Evolutionary conservation across 2,113 vertebrate genomes (phyloP).

Genomic region (Limanda limanda): DNA sequence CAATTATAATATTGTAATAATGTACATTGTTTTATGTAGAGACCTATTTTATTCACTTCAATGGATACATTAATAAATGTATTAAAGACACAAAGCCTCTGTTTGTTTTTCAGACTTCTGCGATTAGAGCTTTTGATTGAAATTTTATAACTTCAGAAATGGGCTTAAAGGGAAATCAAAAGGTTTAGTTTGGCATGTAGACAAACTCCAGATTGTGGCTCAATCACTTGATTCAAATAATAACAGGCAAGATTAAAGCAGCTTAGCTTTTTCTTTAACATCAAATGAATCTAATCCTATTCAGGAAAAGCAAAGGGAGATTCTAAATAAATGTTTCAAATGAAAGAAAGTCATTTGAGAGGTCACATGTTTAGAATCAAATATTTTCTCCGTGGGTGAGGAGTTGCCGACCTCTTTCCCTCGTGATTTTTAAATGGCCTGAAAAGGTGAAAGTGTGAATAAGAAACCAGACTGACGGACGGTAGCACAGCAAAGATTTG

Average conservation of each 20-base stretch:
- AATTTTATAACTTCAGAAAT: slow-evolving; percentile 1
- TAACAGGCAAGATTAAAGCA: background rate
- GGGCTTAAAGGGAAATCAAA: background rate
- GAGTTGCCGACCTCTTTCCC: background rate
- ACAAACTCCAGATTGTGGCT: background rate
- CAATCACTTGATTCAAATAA: background rate
- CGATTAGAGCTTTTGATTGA: background rate
- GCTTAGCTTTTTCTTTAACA: background rate
- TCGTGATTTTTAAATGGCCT: background rate
- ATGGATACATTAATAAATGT: slow-evolving; percentile 54
- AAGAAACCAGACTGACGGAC: no score
- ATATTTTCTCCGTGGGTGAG: background rate
- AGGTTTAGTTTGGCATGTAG: background rate
- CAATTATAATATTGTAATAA: slow-evolving; percentile 40
- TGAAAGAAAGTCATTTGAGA: background rate
- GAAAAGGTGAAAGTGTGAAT: no score
- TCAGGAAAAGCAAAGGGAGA: background rate
- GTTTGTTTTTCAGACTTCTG: background rate
- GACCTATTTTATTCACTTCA: slow-evolving; percentile 73
- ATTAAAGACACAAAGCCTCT: slow-evolving; percentile 2
- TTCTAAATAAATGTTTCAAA: background rate
- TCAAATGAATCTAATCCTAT: background rate
- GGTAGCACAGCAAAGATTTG: no score
- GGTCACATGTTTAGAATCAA: background rate
- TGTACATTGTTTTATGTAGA: slow-evolving; percentile 64